These are phyloP conservation scores for Rhagophthalmus giganteus DNA, from an alignment of 2,888 invertebrate species.

Conservation along the genomic window DNA sequence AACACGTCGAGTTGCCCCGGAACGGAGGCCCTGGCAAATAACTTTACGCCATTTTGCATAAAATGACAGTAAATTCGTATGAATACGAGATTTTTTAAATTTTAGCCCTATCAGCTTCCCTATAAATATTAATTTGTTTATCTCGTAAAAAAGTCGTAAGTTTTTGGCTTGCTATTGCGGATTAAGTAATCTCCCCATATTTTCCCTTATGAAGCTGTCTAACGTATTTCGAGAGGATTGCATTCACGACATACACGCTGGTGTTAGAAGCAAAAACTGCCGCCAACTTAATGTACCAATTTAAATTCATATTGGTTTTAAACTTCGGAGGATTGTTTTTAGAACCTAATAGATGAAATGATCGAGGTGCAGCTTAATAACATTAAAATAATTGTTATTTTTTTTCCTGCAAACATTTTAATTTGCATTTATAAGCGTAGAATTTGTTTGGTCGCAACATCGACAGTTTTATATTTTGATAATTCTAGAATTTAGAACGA, in stretches of 20 bases:
- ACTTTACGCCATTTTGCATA: slow-evolving; percentile 22
- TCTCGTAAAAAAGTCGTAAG: slow-evolving; percentile 21
- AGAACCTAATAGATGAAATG: too few relatives aligned
- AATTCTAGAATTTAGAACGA: too few relatives aligned
- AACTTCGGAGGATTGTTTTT: slow-evolving; percentile 13
- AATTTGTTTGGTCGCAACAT: too few relatives aligned
- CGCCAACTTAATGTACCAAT: slow-evolving; percentile 12
- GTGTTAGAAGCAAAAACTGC: slow-evolving; percentile 9
- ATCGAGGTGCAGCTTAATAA: too few relatives aligned
- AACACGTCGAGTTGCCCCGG: slow-evolving; percentile 11
- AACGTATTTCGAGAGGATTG: slow-evolving; percentile 7
- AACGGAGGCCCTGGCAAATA: slow-evolving; percentile 11
- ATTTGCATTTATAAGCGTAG: too few relatives aligned
- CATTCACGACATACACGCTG: slow-evolving; percentile 2
- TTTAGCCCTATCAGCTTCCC: slow-evolving; percentile 20
- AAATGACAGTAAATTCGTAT: slow-evolving; percentile 23
- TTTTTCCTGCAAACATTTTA: too few relatives aligned
- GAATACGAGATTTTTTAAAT: slow-evolving; percentile 23
- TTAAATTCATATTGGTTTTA: slow-evolving; percentile 20
- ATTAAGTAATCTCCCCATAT: slow-evolving; percentile 8
- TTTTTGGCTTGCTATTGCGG: slow-evolving; percentile 7
- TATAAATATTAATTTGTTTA: slow-evolving; percentile 26
- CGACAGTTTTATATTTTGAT: too few relatives aligned
- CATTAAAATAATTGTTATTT: too few relatives aligned
- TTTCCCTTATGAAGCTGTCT: slow-evolving; percentile 9